A percentile compares a stretch with the other conserved stretches of the same genome.
Conservation (phyloP, 2,797 vertebrate species). For the Cossypha heuglini region DNA sequence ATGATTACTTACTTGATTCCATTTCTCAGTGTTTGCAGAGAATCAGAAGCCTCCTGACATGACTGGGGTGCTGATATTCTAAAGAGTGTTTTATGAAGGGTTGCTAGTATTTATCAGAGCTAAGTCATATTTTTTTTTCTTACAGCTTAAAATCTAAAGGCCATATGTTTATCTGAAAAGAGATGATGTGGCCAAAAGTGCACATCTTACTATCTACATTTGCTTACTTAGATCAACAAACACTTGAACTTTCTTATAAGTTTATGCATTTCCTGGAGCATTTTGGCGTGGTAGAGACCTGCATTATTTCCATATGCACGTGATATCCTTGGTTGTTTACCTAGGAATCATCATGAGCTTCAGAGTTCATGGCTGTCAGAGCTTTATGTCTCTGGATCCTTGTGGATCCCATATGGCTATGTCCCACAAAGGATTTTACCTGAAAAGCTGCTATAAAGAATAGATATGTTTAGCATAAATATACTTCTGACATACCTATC, state of each 20-base stretch:
- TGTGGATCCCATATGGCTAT: background rate
- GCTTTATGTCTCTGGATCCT: background rate
- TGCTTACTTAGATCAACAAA: background rate
- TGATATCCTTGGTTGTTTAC: background rate
- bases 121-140: background rate
- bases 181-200: background rate
- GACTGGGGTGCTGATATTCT: background rate
- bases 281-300: background rate
- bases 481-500: background rate
- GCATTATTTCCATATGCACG: background rate
- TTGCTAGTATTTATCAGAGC: background rate
- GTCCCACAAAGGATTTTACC: background rate
- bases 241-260: background rate
- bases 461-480: background rate
- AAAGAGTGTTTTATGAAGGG: background rate
- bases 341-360: background rate
- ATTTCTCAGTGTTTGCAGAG: background rate
- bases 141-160: background rate
- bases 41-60: background rate
- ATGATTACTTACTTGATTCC: background rate
- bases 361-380: background rate
- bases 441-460: background rate
- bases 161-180: background rate
- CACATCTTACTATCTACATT: background rate
- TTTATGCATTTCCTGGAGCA: background rate